Conservation (phyloP, 2,888 invertebrate species). For the Melanchra persicariae region DNA sequence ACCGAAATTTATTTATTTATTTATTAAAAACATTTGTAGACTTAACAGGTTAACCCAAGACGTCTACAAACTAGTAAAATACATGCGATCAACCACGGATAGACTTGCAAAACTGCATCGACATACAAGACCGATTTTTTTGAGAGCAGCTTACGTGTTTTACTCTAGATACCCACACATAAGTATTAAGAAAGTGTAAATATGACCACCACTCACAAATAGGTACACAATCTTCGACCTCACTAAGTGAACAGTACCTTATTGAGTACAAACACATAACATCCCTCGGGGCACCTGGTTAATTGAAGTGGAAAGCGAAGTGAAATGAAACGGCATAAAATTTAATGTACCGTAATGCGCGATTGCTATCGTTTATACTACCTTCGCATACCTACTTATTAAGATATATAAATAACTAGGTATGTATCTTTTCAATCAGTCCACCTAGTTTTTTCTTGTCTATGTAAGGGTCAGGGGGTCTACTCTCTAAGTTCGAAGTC, state of each 20-base stretch:
- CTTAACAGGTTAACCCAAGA: no score
- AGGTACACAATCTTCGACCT: slow-evolving; percentile 23
- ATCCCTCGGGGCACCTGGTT: slow-evolving; percentile 42
- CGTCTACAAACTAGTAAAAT: no score
- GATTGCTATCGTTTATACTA: slow-evolving; percentile 24
- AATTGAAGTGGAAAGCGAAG: slow-evolving; percentile 59
- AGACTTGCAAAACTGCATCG: neutral
- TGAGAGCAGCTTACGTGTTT: neutral
- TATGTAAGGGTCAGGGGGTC: no score
- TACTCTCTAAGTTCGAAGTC: no score
- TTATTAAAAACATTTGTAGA: no score
- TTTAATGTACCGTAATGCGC: slow-evolving; percentile 53
- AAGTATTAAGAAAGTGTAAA: neutral
- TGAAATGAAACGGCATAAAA: slow-evolving; percentile 56
- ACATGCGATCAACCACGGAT: neutral
- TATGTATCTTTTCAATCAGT: neutral
- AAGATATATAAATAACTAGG: neutral
- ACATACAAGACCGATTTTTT: neutral
- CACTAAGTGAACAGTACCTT: slow-evolving; percentile 17
- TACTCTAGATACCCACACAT: slow-evolving; percentile 1
- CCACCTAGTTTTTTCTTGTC: no score
- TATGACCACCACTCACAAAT: no score
- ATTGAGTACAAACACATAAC: slow-evolving; percentile 34
- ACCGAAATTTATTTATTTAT: no score
- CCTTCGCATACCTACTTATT: slow-evolving; percentile 7